A percentile compares a stretch with the other conserved stretches of the same genome.
Conservation (phyloP, 2,888 invertebrate species). For the Tenthredo mesomela region DNA sequence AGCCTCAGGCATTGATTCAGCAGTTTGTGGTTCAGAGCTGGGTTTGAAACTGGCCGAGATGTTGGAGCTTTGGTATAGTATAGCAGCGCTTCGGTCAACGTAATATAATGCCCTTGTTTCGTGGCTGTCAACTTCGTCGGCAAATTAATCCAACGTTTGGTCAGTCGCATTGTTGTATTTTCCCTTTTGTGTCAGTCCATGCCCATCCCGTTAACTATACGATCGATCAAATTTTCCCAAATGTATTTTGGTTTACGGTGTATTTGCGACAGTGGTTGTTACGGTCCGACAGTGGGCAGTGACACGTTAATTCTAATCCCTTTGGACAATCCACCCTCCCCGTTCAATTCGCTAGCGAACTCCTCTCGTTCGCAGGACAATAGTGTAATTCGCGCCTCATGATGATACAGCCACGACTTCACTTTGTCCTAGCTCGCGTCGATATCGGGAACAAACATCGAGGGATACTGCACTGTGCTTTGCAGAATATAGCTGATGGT, state of each 20-base stretch:
- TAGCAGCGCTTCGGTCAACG: neutral
- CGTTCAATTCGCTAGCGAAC: constrained; percentile 59
- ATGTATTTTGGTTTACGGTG: constrained; percentile 42
- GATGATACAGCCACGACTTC: constrained; percentile 62
- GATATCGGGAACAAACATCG: constrained; percentile 56
- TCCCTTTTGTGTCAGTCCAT: constrained; percentile 1
- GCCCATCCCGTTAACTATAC: neutral
- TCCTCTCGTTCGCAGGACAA: constrained; percentile 73
- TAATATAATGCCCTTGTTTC: constrained; percentile 15
- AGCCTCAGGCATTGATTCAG: neutral
- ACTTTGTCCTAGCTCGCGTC: constrained; percentile 58
- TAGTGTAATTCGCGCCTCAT: constrained; percentile 70
- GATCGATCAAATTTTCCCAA: constrained; percentile 51
- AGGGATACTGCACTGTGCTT: neutral
- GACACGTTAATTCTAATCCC: constrained; percentile 65
- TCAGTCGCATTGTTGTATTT: constrained; percentile 30
- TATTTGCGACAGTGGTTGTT: constrained; percentile 47
- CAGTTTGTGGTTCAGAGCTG: constrained; percentile 37
- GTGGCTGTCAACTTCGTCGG: constrained; percentile 6
- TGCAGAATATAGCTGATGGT: neutral
- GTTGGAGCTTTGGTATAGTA: neutral
- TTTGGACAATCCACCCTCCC: constrained; percentile 18
- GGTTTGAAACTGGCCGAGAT: neutral
- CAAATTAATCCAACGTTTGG: constrained; percentile 47
- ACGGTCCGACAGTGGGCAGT: constrained; percentile 42